phyloP scores from a whole-genome alignment of 1,140 invertebrate genomes.

The Hylaeus volcanicus region DNA sequence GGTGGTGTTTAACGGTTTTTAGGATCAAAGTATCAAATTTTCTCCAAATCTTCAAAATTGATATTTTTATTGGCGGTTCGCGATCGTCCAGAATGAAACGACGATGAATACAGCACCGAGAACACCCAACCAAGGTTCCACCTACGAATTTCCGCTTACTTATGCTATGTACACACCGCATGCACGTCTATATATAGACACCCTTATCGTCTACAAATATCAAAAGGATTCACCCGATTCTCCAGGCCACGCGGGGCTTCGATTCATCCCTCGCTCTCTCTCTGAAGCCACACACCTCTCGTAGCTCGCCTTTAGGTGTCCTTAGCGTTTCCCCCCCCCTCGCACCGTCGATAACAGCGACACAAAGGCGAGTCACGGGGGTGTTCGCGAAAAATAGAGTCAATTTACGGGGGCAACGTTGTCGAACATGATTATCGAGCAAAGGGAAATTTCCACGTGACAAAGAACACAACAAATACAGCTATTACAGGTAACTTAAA shows the following conservation, averaged over 20 bases:
- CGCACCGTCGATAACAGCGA: background rate
- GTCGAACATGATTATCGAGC: conserved; percentile 10
- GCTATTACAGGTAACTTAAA: too few relatives aligned
- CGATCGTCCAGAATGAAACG: conserved; percentile 26
- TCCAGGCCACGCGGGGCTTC: background rate
- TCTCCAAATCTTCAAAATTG: too few relatives aligned
- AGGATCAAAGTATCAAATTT: too few relatives aligned
- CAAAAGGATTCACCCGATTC: conserved; percentile 53
- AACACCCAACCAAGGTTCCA: conserved; percentile 2
- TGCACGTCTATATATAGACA: conserved; percentile 60
- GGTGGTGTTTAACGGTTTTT: too few relatives aligned
- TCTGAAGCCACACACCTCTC: background rate
- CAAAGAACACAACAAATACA: too few relatives aligned
- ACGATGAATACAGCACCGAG: conserved; percentile 29
- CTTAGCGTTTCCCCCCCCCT: too few relatives aligned
- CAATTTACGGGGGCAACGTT: conserved; percentile 16
- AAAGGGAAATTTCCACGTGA: conserved; percentile 20
- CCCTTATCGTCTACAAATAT: conserved; percentile 64
- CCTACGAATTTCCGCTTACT: conserved; percentile 17
- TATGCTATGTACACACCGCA: conserved; percentile 61
- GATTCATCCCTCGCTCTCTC: background rate
- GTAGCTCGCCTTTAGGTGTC: background rate
- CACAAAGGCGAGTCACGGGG: conserved; percentile 8
- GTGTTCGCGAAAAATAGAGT: conserved; percentile 32
- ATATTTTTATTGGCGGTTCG: conserved; percentile 19